A percentile compares a stretch with the other conserved stretches of the same genome.
phyloP scores from a whole-genome alignment of 2,888 invertebrate genomes.

The Diarsia mendica region DNA sequence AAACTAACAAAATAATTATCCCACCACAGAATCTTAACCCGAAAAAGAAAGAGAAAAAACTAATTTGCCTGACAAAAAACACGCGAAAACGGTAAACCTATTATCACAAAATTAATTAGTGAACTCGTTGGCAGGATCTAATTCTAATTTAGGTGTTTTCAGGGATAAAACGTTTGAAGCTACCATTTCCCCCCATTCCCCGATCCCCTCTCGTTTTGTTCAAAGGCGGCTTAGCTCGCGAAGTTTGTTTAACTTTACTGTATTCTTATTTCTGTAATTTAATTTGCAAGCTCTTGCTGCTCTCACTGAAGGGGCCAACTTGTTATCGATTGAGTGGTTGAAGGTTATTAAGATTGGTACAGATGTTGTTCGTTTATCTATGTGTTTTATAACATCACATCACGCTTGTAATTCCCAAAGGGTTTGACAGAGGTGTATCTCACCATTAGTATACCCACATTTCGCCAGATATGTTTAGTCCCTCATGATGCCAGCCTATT shows the following conservation, averaged over 20 bases:
- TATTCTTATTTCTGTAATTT: slow-evolving; percentile 74
- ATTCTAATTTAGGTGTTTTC: slow-evolving; percentile 79
- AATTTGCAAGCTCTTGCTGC: slow-evolving; percentile 67
- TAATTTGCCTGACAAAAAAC: slow-evolving; percentile 72
- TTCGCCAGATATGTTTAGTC: too few relatives aligned
- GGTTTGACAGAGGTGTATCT: too few relatives aligned
- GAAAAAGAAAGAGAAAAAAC: slow-evolving; percentile 57
- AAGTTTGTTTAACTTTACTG: slow-evolving; percentile 71
- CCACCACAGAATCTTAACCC: slow-evolving; percentile 22
- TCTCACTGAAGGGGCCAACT: slow-evolving; percentile 60
- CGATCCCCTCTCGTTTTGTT: slow-evolving; percentile 66
- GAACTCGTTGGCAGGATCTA: slow-evolving; percentile 79
- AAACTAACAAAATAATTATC: slow-evolving; percentile 25
- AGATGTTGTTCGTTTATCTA: slow-evolving; percentile 3
- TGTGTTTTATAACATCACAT: background rate
- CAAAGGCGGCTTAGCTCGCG: slow-evolving; percentile 66
- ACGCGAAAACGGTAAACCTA: slow-evolving; percentile 72
- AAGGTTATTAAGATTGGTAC: slow-evolving; percentile 26
- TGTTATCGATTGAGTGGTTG: slow-evolving; percentile 61
- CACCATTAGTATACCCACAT: too few relatives aligned
- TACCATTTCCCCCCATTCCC: slow-evolving; percentile 58
- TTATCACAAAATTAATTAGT: slow-evolving; percentile 82
- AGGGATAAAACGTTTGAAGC: slow-evolving; percentile 72
- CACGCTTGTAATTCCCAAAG: too few relatives aligned
- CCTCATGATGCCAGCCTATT: too few relatives aligned